A percentile compares a stretch with the other conserved stretches of the same genome.
Conservation (phyloP, 2,113 vertebrate species). For the Lates calcarifer region DNA sequence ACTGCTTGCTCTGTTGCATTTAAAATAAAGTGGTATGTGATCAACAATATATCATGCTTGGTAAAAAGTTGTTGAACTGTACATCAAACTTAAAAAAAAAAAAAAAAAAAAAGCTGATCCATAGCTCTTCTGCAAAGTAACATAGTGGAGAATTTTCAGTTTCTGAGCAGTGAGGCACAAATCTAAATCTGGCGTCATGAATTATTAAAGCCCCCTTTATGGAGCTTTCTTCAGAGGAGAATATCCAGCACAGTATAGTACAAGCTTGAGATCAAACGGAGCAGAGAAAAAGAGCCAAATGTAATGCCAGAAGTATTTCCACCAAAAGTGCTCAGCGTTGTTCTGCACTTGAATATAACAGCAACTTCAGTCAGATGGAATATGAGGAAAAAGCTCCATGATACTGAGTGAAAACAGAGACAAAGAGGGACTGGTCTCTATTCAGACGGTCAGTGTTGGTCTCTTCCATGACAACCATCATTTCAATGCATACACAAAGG, state of each 20-base stretch:
- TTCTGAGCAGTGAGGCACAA: slow-evolving; percentile 78
- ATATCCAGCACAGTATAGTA: slow-evolving; percentile 77
- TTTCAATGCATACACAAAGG: slow-evolving; percentile 54
- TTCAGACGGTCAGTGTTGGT: slow-evolving; percentile 56
- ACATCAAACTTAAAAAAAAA: slow-evolving; percentile 51
- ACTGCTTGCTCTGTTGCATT: slow-evolving; percentile 42
- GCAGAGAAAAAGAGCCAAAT: slow-evolving; percentile 68
- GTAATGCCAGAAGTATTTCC: slow-evolving; percentile 71
- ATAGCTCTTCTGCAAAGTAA: slow-evolving; percentile 74
- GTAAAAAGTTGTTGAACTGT: slow-evolving; percentile 69
- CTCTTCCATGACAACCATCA: slow-evolving; percentile 53
- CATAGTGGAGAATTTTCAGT: slow-evolving; percentile 76
- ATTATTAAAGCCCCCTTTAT: slow-evolving; percentile 86
- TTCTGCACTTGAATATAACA: slow-evolving; percentile 54
- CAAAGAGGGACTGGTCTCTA: slow-evolving; percentile 28
- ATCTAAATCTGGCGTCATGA: slow-evolving; percentile 84
- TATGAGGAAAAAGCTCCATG: slow-evolving; percentile 38
- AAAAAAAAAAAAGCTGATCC: slow-evolving; percentile 59
- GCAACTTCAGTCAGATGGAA: slow-evolving; percentile 58
- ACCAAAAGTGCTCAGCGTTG: slow-evolving; percentile 62
- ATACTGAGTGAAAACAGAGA: slow-evolving; percentile 20
- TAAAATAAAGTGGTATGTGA: slow-evolving; percentile 49
- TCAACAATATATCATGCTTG: slow-evolving; percentile 50
- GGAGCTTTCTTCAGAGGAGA: slow-evolving; percentile 78
- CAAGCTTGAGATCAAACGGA: slow-evolving; percentile 80